Evolutionary conservation across 2,888 invertebrate genomes (phyloP), one percentile per base, ranked within the genome.

Genomic region (Epirrhoe tristata): DNA sequence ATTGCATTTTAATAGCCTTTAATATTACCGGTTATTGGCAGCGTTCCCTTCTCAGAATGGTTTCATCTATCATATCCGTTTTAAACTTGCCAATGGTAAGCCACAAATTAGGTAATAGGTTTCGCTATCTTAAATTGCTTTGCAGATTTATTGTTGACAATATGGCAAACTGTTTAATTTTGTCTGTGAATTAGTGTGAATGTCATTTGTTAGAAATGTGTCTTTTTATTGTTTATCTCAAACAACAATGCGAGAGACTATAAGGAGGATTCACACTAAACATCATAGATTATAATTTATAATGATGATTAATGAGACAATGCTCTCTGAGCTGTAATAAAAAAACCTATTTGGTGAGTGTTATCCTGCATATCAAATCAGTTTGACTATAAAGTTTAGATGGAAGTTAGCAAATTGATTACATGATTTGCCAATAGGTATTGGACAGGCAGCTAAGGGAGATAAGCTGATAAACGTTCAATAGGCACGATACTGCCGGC

Each of bases 401-500:
- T 24, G 24, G 24, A 24, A 57, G 66, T 62, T 61, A 73, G 66
- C 52, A 68, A 74, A 71, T 71, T 71, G 69, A 70, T 71, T 69
- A 69, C 63, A 58, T 66, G 63, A 63, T 68, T 72, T 51, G 56
- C 59, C 57, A 67, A 58, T 62, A 58, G 72, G 71, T 69, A 67
- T 73, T 66, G 63, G 61, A 16, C 63, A 32, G 63, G 62, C 63
- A 63, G 64, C 65, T 60, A 58, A 61, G 58, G 58, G 64, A 70
- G 77, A 81, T 77, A 79, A 73, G 64, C 65, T 73, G 77, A 81
- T 81, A 78, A 75, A 67, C 64, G 72, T 63, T 67, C 70, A 67
- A 74, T 71, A 66, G 71, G 60, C 63, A 63, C 60, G 71, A 70
- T 73, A 75, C 69, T 69, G 68, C 71, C 71, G 65, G 73, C 70